Evolutionary conservation across 1,140 invertebrate genomes (phyloP), one percentile per base, ranked within the genome.

Genomic region (Drosophila lowei): DNA sequence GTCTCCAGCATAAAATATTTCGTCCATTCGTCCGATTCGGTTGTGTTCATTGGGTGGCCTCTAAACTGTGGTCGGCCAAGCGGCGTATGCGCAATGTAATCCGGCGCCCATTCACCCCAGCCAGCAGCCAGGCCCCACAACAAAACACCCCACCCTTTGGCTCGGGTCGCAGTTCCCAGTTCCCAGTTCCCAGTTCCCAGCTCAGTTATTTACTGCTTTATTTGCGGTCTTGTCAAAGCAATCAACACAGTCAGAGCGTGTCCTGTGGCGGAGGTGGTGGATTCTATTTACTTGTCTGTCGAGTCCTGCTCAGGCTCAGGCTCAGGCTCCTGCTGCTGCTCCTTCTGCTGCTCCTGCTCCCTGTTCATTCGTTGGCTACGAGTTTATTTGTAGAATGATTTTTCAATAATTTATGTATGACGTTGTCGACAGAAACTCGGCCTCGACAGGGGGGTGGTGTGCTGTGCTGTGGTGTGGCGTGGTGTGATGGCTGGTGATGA

Each of bases 401-500:
- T 88, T 88, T 88, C 83, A 88, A 88, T 88, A 88, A 88, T 83
- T 88, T 88, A 88, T 88, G 83, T 86, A 88, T 89, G 83, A 83
- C 53, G 79, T 57, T 78, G 72, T 68, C 57, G 62, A 54, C 53
- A 58, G 68, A 65, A 43, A 34, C 18, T 30, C 64, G 42, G 34
- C 47, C 34, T 13, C 11, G 34, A 5, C 34, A 38, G 15, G 2
- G 21, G 43, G 44, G 15, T 38, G 60, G 3, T 34, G 9, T 38
- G 11, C 3, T 38, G 34, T 13, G 28, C 0, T 34, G 9, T 3
- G 9, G 30, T 34, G 21, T 34, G 30, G n/a, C n/a, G n/a, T n/a
- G n/a, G n/a, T n/a, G n/a, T n/a, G n/a, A 3, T 34, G 30, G 30
- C 30, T 34, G 34, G 34, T 13, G 34, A 38, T 38, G 43, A 8